phyloP scores from a whole-genome alignment of 2,888 invertebrate species.

The Caenorhabditis angaria region DNA sequence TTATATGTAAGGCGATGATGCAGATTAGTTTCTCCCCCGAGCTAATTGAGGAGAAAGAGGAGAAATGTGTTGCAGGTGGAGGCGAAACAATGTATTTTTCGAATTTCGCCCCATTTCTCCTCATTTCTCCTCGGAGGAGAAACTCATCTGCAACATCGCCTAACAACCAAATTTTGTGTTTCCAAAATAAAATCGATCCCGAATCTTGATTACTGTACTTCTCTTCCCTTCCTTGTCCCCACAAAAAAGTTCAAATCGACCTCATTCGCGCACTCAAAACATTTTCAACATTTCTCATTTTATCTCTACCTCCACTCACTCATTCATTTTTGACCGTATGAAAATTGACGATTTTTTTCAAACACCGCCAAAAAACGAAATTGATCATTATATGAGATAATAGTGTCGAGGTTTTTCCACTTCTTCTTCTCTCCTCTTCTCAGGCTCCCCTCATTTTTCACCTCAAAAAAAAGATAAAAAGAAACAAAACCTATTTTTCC shows the following conservation, averaged over 20 bases:
- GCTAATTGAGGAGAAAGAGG: too few species aligned
- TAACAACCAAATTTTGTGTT: too few species aligned
- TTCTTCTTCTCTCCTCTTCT: neutral
- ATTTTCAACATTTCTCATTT: neutral
- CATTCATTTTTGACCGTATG: neutral
- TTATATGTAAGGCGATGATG: too few species aligned
- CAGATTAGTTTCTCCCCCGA: too few species aligned
- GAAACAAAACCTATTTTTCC: conserved; percentile 2
- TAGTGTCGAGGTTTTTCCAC: too few species aligned
- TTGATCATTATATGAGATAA: conserved; percentile 4
- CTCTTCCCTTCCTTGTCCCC: neutral
- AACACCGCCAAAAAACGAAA: neutral
- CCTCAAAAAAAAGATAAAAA: conserved; percentile 1
- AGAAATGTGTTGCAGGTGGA: too few species aligned
- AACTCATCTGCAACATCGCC: too few species aligned
- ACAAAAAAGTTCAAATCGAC: neutral
- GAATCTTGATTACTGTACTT: too few species aligned
- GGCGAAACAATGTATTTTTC: too few species aligned
- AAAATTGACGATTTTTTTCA: neutral
- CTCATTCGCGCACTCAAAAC: neutral
- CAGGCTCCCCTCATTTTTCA: conserved; percentile 1
- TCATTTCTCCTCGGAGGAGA: too few species aligned
- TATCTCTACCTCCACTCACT: neutral
- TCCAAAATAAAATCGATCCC: too few species aligned
- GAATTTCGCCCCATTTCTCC: too few species aligned